Evolutionary conservation across 2,888 invertebrate genomes (phyloP), one percentile per base, ranked within the genome.

Genomic region (Terebella lapidaria): DNA sequence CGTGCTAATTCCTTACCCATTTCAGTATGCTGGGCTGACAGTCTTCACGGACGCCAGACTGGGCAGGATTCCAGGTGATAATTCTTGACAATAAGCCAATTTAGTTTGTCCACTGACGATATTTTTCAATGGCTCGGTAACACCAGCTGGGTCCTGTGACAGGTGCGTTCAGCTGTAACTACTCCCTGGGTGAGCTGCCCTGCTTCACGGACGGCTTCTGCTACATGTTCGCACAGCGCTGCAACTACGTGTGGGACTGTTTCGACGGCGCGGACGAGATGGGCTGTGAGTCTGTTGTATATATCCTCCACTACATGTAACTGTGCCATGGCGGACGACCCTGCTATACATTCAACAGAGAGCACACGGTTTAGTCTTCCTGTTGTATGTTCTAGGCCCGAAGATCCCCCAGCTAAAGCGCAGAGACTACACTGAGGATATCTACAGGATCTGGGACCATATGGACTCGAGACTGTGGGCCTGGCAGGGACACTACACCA

Each of bases 181-280:
- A 15, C 15, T 35, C 55, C 4, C 55, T 29, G 5, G 55, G 55
- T 35, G 5, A 55, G 10, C 5, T 29, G 42, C 35, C 55, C n/a
- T 55, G 55, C 22, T 20, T 35, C 42, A 35, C 42, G 10, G 55
- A 55, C 22, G 55, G 55, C 4, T n/a, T 24, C 4, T 55, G 55
- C 22, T 55, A 55, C 42, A 10, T 4, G 3, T 4, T 55, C 10
- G 42, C 15, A 3, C 35, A 55, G 24, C 5, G 42, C 10, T 55
- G 55, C 35, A 42, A 55, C 42, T n/a, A 24, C 42, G 18, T 20
- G 4, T 35, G 29, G 20, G 35, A 55, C 10, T 55, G 55, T 35
- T 10, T 5, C 4, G 55, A 55, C 24, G 55, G 55, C 4, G 42
- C 42, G 4, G 55, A 55, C 42, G 55, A 55, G 22, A 55, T 55